These are phyloP conservation scores for Lutjanus erythropterus DNA, from an alignment of 2,113 vertebrate species.

Conservation along the genomic window DNA sequence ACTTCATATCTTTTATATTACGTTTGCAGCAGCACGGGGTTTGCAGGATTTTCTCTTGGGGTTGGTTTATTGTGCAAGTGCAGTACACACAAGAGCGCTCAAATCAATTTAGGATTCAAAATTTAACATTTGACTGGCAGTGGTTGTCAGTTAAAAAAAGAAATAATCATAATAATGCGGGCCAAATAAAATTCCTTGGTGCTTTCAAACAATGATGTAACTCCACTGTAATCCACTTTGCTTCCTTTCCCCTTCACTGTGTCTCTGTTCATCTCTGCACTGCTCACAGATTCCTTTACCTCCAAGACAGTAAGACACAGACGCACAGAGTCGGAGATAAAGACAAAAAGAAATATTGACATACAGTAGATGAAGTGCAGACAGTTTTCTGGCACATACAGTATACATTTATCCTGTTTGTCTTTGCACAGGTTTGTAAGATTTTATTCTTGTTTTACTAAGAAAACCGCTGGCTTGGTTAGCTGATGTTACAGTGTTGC, in stretches of 20 bases:
- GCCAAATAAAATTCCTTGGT: conserved; percentile 27
- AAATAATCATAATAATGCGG: conserved; percentile 10
- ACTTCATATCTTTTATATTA: background rate
- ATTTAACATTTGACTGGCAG: conserved; percentile 19
- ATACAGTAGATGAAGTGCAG: background rate
- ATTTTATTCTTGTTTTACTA: background rate
- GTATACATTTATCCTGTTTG: background rate
- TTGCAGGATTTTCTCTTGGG: background rate
- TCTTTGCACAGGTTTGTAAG: background rate
- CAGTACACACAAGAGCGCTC: background rate
- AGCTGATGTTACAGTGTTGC: background rate
- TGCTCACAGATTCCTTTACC: background rate
- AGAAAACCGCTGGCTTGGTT: background rate
- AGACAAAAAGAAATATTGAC: background rate
- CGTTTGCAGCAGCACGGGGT: background rate
- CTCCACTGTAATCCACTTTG: conserved; percentile 49
- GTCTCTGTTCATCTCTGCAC: conserved; percentile 16
- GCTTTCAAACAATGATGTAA: conserved; percentile 66
- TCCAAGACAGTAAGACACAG: background rate
- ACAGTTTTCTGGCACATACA: background rate
- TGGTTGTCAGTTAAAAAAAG: background rate
- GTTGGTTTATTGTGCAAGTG: background rate
- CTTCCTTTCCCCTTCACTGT: background rate
- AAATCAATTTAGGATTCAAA: background rate
- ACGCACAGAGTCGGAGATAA: background rate